These are phyloP conservation scores for Axis porcinus DNA, from an alignment of 2,113 vertebrate species.

Conservation along the genomic window DNA sequence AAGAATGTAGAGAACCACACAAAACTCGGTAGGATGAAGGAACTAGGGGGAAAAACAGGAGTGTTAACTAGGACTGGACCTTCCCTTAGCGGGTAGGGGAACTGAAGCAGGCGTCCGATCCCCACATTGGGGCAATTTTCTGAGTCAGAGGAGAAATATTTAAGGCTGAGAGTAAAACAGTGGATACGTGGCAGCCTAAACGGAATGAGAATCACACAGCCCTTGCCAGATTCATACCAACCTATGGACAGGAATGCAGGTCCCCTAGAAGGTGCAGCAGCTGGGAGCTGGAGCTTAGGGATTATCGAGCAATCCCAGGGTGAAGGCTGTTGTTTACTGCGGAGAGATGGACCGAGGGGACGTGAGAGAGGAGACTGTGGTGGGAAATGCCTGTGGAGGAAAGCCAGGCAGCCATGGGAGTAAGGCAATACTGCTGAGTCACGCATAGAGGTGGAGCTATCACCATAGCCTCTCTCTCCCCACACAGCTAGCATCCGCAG, in stretches of 20 bases:
- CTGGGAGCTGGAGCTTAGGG: background rate
- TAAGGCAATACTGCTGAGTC: background rate
- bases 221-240: background rate
- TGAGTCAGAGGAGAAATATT: background rate
- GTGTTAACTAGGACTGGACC: background rate
- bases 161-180: background rate
- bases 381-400: background rate
- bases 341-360: background rate
- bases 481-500: background rate
- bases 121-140: background rate
- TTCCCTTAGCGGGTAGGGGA: background rate
- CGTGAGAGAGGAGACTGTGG: background rate
- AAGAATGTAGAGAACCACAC: rapidly evolving
- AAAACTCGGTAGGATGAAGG: background rate
- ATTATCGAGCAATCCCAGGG: background rate
- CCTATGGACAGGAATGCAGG: background rate
- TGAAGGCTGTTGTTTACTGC: background rate
- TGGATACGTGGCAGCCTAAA: background rate
- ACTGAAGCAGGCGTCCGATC: background rate
- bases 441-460: background rate
- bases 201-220: background rate
- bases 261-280: background rate
- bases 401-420: background rate
- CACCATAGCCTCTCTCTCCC: background rate
- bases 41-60: background rate